Evolutionary conservation across 2,888 invertebrate genomes (phyloP).

Genomic region (Linyphia triangularis): DNA sequence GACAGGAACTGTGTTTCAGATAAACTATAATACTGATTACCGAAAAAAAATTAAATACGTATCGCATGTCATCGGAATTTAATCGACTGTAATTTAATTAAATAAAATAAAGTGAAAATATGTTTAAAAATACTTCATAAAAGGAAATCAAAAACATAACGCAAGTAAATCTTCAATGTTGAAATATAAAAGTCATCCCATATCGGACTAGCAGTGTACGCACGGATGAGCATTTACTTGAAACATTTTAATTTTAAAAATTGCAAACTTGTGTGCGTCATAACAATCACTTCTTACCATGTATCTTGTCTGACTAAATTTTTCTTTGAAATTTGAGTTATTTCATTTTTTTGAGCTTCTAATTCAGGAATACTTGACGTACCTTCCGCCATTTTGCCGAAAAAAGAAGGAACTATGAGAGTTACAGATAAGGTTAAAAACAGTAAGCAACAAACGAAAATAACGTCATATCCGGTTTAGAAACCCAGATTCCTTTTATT

Average conservation of each 20-base stretch:
- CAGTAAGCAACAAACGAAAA: constrained; percentile 18
- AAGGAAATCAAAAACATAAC: no score
- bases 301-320: constrained; percentile 79
- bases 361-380: constrained; percentile 78
- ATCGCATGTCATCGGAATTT: neutral
- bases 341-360: constrained; percentile 79
- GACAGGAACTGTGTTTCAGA: neutral
- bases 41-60: neutral
- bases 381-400: constrained; percentile 78
- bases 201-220: neutral
- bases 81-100: neutral
- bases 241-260: neutral
- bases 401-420: constrained; percentile 59
- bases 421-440: constrained; percentile 57
- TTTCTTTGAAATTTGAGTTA: constrained; percentile 78
- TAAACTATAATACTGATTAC: neutral
- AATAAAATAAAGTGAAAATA: no score
- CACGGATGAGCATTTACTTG: neutral
- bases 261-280: neutral
- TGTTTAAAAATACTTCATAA: no score
- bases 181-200: neutral
- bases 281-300: constrained; percentile 78
- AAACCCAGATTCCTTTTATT: neutral
- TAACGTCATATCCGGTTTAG: neutral
- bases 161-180: no score